Percentiles rank a stretch among this genome's conserved stretches.
Conservation (phyloP, 2,113 vertebrate genomes). For the Phainopepla nitens region DNA sequence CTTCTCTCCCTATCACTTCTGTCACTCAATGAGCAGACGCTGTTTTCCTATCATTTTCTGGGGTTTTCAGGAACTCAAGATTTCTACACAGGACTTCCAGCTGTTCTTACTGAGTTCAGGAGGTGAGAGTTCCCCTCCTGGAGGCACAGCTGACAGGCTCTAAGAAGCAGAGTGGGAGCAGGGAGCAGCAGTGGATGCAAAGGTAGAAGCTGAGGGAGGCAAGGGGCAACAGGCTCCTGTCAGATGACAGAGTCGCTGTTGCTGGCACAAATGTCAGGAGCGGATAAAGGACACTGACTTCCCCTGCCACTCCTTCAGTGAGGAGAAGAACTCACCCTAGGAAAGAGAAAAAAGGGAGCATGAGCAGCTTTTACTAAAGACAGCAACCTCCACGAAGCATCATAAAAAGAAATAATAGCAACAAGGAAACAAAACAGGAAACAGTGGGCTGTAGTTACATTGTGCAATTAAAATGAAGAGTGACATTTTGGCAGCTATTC, state of each 20-base stretch:
- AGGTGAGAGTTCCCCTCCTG: not conserved
- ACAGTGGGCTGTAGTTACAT: not conserved
- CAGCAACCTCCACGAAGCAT: not conserved
- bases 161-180: fast-evolving
- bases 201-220: not conserved
- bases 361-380: not conserved
- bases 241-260: not conserved
- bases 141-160: not conserved
- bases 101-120: not conserved
- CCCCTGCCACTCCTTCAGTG: not conserved
- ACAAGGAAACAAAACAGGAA: not conserved
- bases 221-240: not conserved
- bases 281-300: not conserved
- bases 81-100: not conserved
- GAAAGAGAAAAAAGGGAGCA: not conserved
- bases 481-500: not conserved
- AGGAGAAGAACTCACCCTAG: not conserved
- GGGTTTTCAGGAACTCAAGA: not conserved
- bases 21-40: not conserved
- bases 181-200: not conserved
- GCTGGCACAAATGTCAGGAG: not conserved
- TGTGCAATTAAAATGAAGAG: not conserved
- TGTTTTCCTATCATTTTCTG: not conserved
- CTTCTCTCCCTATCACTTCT: not conserved
- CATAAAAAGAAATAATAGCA: not conserved